Base-by-base conservation (phyloP, 2,888 invertebrate species). In the Actias luna region DNA sequence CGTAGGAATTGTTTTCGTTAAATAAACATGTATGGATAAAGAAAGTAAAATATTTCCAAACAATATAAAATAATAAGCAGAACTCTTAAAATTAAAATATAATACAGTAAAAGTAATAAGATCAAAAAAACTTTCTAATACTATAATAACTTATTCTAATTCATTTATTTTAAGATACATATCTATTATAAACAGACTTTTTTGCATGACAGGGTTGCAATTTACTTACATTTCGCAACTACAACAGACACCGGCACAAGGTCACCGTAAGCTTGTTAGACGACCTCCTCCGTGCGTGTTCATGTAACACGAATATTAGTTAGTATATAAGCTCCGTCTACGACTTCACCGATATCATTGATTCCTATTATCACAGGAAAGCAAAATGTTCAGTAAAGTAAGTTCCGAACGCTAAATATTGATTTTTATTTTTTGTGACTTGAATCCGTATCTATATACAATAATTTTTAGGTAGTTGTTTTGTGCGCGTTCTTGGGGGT, bases 401-500 rank as follows among this genome's bases (percentile, higher is more conserved):
- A 67, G 67, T 59, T 16, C 12, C 22, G 8, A 29, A 55, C 1
- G 29, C 2, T n/a, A 55, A 10, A 3, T n/a, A 16, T 29, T 29
- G 3, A 1, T 55, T 29, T 0, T 29, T 55, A 25, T 52, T n/a
- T 8, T 29, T 29, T 7, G 5, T 55, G 0, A 1, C 12, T 25
- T 55, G n/a, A 29, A 2, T 29, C 16, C 14, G 3, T 16, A 4
- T 55, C 7, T 42, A 63, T 36, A 50, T 39, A 57, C 25, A 29
- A 33, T 35, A 2, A 31, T 59, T 76, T 70, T 25, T 71, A 77
- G 84, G 59, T 84, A 27, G 69, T 84, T 65, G 72, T 73, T 59
- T 61, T 83, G 58, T 78, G 80, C 71, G 77, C 76, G 0, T 66
- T 78, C 22, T 74, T 75, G 69, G 79, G 79, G n/a, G 76, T 74